A percentile compares a stretch with the other conserved stretches of the same genome.
Evolutionary conservation across 2,113 vertebrate genomes (phyloP).

Genomic region (Callipepla squamata): DNA sequence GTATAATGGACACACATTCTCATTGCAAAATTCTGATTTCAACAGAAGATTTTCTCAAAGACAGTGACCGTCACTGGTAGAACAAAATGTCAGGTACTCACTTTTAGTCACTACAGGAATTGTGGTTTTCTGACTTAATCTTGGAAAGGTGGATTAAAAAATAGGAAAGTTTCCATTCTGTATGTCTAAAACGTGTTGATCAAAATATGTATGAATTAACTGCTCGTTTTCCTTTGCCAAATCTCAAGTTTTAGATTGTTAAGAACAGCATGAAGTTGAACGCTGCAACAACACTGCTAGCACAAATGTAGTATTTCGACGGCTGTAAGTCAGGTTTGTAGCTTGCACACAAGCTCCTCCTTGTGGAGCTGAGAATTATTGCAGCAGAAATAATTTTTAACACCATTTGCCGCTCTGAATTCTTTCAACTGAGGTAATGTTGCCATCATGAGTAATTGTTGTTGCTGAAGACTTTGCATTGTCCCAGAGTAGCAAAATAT

Average conservation of each 20-base stretch:
- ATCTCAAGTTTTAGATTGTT: neutral
- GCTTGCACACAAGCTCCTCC: conserved; percentile 67
- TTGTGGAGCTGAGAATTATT: conserved; percentile 56
- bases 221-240: neutral
- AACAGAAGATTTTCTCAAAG: neutral
- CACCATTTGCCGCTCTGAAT: neutral
- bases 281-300: neutral
- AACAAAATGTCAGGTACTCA: neutral
- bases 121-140: neutral
- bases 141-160: neutral
- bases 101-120: neutral
- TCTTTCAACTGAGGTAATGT: neutral
- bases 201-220: neutral
- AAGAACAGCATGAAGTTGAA: neutral
- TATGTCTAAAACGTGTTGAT: neutral
- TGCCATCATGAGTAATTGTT: neutral
- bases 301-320: neutral
- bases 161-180: neutral
- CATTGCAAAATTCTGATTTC: neutral
- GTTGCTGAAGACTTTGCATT: neutral
- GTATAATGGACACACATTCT: neutral
- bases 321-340: neutral
- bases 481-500: neutral
- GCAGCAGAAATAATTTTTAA: neutral
- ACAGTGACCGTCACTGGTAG: neutral